These are phyloP conservation scores for Plutella xylostella DNA, from an alignment of 2,888 invertebrate genomes.

Conservation along the genomic window DNA sequence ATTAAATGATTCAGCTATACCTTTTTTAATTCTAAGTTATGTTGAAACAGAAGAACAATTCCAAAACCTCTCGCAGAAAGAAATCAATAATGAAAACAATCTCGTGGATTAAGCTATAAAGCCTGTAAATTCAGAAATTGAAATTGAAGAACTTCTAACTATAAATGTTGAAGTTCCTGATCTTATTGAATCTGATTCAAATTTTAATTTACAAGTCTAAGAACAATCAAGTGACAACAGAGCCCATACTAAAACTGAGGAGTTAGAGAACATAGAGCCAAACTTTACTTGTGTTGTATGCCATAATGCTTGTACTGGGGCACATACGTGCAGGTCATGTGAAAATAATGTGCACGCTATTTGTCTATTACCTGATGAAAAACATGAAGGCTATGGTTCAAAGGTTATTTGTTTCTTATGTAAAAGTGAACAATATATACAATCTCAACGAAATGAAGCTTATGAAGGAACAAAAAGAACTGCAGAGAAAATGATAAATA, in stretches of 20 bases:
- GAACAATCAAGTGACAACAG: too few relatives aligned
- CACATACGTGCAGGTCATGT: conserved; percentile 2
- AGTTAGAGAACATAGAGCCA: too few relatives aligned
- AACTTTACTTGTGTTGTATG: conserved; percentile 11
- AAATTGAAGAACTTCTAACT: too few relatives aligned
- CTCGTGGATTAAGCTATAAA: too few relatives aligned
- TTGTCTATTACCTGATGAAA: too few relatives aligned
- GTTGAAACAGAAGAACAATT: background rate
- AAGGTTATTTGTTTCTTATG: conserved; percentile 3
- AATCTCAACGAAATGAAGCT: conserved; percentile 1
- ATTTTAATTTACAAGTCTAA: too few relatives aligned
- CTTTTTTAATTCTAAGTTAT: background rate
- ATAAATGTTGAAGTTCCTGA: too few relatives aligned
- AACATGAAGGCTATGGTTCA: conserved; percentile 4
- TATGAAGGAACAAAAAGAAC: conserved; percentile 13
- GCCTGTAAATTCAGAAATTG: too few relatives aligned
- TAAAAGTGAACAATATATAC: conserved; percentile 1
- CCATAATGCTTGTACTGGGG: conserved; percentile 7
- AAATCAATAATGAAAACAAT: too few relatives aligned
- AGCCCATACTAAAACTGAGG: too few relatives aligned
- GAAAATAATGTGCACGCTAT: conserved; percentile 1
- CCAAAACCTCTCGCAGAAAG: too few relatives aligned
- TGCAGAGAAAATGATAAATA: conserved; percentile 11
- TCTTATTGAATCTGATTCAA: too few relatives aligned
- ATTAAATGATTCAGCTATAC: conserved; percentile 1